Evolutionary conservation across 2,888 invertebrate species (phyloP), one percentile per base, ranked within the genome.

Genomic region (Schizotus pectinicornis): DNA sequence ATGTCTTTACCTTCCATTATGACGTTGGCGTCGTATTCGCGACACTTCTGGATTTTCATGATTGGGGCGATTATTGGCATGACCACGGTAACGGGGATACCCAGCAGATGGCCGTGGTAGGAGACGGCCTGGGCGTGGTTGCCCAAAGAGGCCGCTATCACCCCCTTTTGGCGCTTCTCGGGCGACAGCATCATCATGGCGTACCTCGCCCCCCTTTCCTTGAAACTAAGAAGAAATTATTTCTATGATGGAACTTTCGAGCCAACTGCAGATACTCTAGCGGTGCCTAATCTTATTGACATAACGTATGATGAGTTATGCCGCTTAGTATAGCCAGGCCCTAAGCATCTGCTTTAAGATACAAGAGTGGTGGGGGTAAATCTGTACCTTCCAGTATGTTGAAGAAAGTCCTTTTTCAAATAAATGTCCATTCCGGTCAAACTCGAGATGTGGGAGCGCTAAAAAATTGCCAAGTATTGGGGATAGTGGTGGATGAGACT

Each of bases 301-400:
- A 3, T 41, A n/a, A n/a, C n/a, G n/a, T n/a, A n/a, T n/a, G n/a
- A n/a, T n/a, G n/a, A n/a, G n/a, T n/a, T n/a, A n/a, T n/a, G n/a
- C n/a, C n/a, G n/a, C n/a, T n/a, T n/a, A n/a, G n/a, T n/a, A n/a
- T n/a, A n/a, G n/a, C n/a, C n/a, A n/a, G n/a, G n/a, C n/a, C n/a
- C n/a, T n/a, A n/a, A n/a, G n/a, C n/a, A n/a, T n/a, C n/a, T n/a
- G n/a, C n/a, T n/a, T n/a, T n/a, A n/a, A n/a, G n/a, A n/a, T n/a
- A n/a, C n/a, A n/a, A n/a, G n/a, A n/a, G n/a, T n/a, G n/a, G n/a
- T n/a, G n/a, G n/a, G n/a, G n/a, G n/a, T n/a, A n/a, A n/a, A n/a
- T n/a, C n/a, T n/a, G n/a, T 79, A 93, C 92, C 94, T 96, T 76
- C 97, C 97, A n/a, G 97, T 98, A 63, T 87, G 88, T 80, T 97